Evolutionary conservation across 2,888 invertebrate genomes (phyloP), one percentile per base, ranked within the genome.

Genomic region (Argyresthia albistria): DNA sequence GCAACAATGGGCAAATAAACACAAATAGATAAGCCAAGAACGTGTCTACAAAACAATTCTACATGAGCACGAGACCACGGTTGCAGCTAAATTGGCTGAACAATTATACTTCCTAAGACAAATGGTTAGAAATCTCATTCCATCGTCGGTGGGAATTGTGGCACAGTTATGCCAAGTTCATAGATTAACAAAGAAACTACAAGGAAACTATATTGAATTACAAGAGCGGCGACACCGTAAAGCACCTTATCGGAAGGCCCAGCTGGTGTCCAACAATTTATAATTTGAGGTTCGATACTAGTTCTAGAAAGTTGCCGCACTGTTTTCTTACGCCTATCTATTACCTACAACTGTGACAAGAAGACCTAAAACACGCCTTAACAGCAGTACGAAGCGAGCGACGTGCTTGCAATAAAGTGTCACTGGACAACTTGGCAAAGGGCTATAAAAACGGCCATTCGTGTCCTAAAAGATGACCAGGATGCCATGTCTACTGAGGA

Each of bases 221-320:
- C 47, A 16, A 43, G 51, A 52, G 25, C 37, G 14, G 52, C 39
- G 25, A 57, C 58, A 58, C 56, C 53, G 57, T 59, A 58, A 59
- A 58, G 50, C 55, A 57, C 57, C 54, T 59, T 59, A 58, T 59
- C 59, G 56, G 53, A 53, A 53, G 36, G 48, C 51, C 35, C 54
- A 53, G 55, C 52, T 54, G 50, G 51, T 39, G 48, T 43, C 42
- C 53, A 43, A 16, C 39, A 11, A 4, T 42, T 50, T 16, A 42
- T 43, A 50, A 42, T 50, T 50, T 43, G 6, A 50, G 42, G 16
- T 50, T 42, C 8, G 42, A 50, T 25, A 25, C 16, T 50, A 50
- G 42, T 50, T 46, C 11, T 50, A 49, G 48, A 49, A 49, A 49
- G 48, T 49, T 46, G 11, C 15, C 7, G 14, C 11, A 9, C 36